Base-by-base conservation (phyloP, 2,888 invertebrate genomes). In the Athalia circularis region DNA sequence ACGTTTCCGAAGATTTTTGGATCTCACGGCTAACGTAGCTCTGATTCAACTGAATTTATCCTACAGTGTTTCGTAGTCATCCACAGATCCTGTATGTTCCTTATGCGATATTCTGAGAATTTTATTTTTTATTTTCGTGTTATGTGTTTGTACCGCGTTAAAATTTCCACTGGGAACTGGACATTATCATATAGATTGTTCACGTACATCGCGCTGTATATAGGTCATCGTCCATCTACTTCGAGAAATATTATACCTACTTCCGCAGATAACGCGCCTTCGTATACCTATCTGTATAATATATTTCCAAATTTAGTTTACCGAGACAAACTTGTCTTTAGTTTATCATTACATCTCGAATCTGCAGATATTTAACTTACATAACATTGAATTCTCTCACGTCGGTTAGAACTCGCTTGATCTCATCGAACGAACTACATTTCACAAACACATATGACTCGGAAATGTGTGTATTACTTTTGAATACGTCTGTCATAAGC, bases 231-330 rank as follows among this genome's bases (percentile, higher is more conserved):
- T 43, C 43, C 29, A 68, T 54, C 52, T 52, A 8, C 15, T 3
- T 54, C 29, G 52, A 6, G 54, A 43, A 54, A 50, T 68, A 68
- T 13, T 29, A 52, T 52, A 52, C 54, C 54, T 11, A 4, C 54
- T 52, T 68, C 50, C 67, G 50, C 50, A 67, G 50, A 67, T 67
- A 67, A 67, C 67, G 13, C 15, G 50, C 50, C 8, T 50, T 52
- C 29, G n/a, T 52, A 5, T 50, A 29, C 29, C 6, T 50, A 29
- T 9, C 6, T 9, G 11, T 43, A 68, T 68, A 13, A 52, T n/a
- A 29, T 52, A 54, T 52, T 64, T 64, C 45, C 45, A 45, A 64
- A 64, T 64, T 45, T 45, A 64, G 45, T 64, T 45, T 5, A 47
- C 11, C 43, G 15, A 2, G 43, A 43, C 62, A 7, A 62, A 11